Percentiles rank a stretch among this genome's conserved stretches.
Evolutionary conservation across 92 coral and sea anemone species (phyloP).

Genomic region (Galaxea fascicularis): DNA sequence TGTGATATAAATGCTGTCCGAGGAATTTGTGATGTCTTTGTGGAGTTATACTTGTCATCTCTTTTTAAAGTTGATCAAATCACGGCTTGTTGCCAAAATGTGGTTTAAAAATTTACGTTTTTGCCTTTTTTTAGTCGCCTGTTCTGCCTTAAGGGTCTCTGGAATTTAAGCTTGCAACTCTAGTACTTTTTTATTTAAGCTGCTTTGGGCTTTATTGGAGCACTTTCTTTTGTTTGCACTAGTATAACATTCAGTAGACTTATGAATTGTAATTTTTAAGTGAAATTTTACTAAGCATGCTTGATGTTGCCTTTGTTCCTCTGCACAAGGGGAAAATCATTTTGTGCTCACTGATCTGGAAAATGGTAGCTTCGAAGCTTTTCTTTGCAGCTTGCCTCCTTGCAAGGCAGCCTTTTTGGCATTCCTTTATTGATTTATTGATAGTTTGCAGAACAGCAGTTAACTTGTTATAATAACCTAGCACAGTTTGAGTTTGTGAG

Average conservation of each 20-base stretch:
- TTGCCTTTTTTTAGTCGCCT: background rate
- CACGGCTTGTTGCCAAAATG: background rate
- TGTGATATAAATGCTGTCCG: background rate
- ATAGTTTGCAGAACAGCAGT: slow-evolving; percentile 30
- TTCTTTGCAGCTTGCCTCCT: slow-evolving; percentile 3
- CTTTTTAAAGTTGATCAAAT: too few species aligned
- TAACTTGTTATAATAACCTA: slow-evolving; percentile 7
- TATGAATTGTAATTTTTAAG: slow-evolving; percentile 48
- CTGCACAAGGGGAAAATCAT: background rate
- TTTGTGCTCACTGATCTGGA: background rate
- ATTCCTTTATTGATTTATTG: background rate
- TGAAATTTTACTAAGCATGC: slow-evolving; percentile 29
- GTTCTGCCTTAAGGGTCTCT: background rate
- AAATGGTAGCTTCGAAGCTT: slow-evolving; percentile 7
- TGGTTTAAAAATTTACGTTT: too few species aligned
- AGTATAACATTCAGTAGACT: slow-evolving; percentile 1
- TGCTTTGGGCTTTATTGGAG: slow-evolving; percentile 19
- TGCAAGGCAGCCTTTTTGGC: background rate
- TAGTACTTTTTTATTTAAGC: slow-evolving; percentile 16
- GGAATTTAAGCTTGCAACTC: background rate
- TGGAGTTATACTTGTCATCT: background rate
- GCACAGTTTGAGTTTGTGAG: slow-evolving; percentile 34
- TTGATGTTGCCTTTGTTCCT: slow-evolving; percentile 19
- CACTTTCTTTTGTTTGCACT: slow-evolving; percentile 24
- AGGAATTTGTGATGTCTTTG: background rate